Evolutionary conservation across 2,888 invertebrate genomes (phyloP), one percentile per base, ranked within the genome.

Genomic region (Eledone cirrhosa): DNA sequence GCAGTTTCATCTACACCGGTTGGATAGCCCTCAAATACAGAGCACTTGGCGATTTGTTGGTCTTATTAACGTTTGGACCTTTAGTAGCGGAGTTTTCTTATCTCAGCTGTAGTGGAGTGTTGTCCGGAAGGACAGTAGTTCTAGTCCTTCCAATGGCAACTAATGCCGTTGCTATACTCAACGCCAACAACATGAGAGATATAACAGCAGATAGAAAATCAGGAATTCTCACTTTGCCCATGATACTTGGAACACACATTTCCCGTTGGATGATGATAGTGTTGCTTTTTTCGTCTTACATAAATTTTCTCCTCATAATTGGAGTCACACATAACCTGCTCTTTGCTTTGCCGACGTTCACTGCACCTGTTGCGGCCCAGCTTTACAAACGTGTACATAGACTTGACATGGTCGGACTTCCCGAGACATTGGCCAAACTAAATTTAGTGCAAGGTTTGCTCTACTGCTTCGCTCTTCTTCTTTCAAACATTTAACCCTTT

Each of bases 11-110:
- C 22, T 69, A 69, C 69, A 69, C 33, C 7, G 33, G 33, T 33
- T 31, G 69, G n/a, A n/a, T 69, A 13, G 19, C 22, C 13, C 69
- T 69, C 69, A 69, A 69, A 27, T 69, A 69, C 69, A 69, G n/a
- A 7, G 33, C 69, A 19, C 27, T 69, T 3, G 69, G 69, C 11
- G 69, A 69, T 33, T 22, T 69, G 1, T 22, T 69, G 16, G 31
- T 69, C 31, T 11, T 69, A 2, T 31, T 19, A 14, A 69, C 69
- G 4, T n/a, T 69, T 33, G 33, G 69, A 5, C 33, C 69, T 19
- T 69, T 69, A 33, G 41, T 69, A 13, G n/a, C 69, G 11, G 33
- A 33, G 33, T 69, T 69, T 33, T 8, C 69, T 33, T 69, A n/a
- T 16, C 22, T 27, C 19, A 69, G 69, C 33, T 69, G 69, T 0